Evolutionary conservation across 2,797 vertebrate genomes (phyloP).

Genomic region (Hyperoplus immaculatus): DNA sequence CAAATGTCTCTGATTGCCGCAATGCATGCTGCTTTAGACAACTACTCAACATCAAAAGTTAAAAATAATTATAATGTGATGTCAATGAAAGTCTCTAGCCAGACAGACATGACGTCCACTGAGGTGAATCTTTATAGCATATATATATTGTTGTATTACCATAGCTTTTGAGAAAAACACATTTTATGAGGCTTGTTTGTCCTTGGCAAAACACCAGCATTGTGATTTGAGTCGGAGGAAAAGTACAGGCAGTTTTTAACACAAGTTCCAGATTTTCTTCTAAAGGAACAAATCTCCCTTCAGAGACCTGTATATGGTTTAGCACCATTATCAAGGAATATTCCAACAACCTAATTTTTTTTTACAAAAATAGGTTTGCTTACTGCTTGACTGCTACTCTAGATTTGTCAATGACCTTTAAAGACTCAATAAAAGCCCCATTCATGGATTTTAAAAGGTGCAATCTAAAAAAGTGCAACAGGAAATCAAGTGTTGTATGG

Average conservation of each 20-base stretch:
- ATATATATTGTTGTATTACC: conserved; percentile 43
- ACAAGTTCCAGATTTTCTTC: conserved; percentile 32
- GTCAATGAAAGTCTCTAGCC: no score
- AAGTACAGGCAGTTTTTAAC: conserved; percentile 20
- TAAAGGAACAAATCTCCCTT: conserved; percentile 25
- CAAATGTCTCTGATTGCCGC: no score
- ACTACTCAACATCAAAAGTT: no score
- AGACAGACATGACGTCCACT: no score
- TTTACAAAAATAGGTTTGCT: conserved; percentile 18
- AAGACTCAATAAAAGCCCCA: conserved; percentile 61
- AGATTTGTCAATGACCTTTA: conserved; percentile 72
- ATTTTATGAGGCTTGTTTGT: conserved; percentile 19
- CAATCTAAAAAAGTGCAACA: conserved; percentile 53
- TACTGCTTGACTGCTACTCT: conserved; percentile 16
- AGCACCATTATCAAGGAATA: conserved; percentile 5
- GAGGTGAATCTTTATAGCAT: neutral
- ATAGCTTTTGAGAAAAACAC: conserved; percentile 29
- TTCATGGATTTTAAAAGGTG: conserved; percentile 75
- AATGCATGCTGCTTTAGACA: no score
- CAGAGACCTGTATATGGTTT: conserved; percentile 25
- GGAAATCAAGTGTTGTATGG: conserved; percentile 80
- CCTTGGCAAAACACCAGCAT: conserved; percentile 38
- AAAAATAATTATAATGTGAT: no score
- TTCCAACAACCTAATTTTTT: neutral
- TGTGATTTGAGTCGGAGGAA: conserved; percentile 45